Conservation (phyloP, 1,140 invertebrate genomes). For the Potamilus streckersoni region DNA sequence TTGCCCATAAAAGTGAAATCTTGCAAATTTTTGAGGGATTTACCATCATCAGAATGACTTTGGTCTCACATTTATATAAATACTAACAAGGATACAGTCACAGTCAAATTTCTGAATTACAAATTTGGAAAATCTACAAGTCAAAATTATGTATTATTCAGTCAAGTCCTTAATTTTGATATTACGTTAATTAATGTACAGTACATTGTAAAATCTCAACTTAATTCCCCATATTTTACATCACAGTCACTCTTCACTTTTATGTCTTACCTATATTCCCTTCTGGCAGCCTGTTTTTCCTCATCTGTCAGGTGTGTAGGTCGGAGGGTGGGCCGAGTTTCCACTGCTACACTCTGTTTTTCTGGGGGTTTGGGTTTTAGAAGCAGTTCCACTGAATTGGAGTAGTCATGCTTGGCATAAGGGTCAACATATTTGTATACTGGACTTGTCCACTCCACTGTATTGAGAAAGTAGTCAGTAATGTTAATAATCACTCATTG, state of each 20-base stretch:
- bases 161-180: too few relatives aligned
- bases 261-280: conserved; percentile 46
- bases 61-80: too few relatives aligned
- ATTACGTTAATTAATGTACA: too few relatives aligned
- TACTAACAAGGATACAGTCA: too few relatives aligned
- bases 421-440: conserved; percentile 58
- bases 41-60: too few relatives aligned
- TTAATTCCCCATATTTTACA: neutral
- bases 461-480: conserved; percentile 3
- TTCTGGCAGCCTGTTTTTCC: conserved; percentile 42
- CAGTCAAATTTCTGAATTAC: too few relatives aligned
- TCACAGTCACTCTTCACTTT: neutral
- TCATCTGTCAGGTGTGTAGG: conserved; percentile 33
- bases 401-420: conserved; percentile 48
- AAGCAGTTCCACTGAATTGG: conserved; percentile 45
- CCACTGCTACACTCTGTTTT: conserved; percentile 1
- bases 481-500: neutral
- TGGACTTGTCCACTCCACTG: conserved; percentile 59
- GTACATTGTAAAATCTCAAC: too few relatives aligned
- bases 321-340: neutral
- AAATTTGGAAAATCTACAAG: too few relatives aligned
- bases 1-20: too few relatives aligned
- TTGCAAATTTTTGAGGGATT: too few relatives aligned
- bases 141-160: too few relatives aligned
- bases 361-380: conserved; percentile 46